A percentile compares a stretch with the other conserved stretches of the same genome.
These are phyloP conservation scores for Seladonia tumulorum DNA, from an alignment of 2,888 invertebrate genomes.

Conservation along the genomic window DNA sequence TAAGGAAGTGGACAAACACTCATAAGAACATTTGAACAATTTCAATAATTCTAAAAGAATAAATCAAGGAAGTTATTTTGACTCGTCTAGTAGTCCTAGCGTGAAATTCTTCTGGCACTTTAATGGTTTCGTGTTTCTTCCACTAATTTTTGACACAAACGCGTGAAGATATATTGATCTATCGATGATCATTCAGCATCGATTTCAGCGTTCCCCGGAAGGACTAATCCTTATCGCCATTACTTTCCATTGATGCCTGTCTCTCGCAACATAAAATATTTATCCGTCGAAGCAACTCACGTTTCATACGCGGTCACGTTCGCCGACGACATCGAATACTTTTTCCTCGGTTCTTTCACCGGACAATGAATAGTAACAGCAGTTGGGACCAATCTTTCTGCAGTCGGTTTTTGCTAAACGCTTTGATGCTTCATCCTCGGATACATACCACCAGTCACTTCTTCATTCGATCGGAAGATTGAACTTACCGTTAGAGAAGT, in stretches of 20 bases:
- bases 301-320: not conserved
- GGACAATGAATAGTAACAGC: not conserved
- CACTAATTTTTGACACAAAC: no score
- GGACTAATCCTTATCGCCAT: not conserved
- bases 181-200: no score
- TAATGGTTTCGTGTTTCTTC: no score
- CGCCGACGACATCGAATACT: not conserved
- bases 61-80: no score
- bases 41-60: no score
- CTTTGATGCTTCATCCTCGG: not conserved
- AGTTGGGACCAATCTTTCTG: not conserved
- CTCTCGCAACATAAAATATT: not conserved
- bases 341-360: not conserved
- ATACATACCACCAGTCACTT: not conserved
- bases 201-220: not conserved
- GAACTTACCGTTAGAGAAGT: slow-evolving; percentile 16
- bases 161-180: no score
- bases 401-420: slow-evolving; percentile 11
- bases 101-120: no score
- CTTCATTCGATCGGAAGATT: not conserved
- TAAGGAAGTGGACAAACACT: no score
- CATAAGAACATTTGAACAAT: no score
- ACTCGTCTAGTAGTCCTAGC: no score
- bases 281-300: not conserved
- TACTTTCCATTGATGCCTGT: not conserved